Evolutionary conservation across 2,888 invertebrate genomes (phyloP).

Genomic region (Limnephilus auricula): DNA sequence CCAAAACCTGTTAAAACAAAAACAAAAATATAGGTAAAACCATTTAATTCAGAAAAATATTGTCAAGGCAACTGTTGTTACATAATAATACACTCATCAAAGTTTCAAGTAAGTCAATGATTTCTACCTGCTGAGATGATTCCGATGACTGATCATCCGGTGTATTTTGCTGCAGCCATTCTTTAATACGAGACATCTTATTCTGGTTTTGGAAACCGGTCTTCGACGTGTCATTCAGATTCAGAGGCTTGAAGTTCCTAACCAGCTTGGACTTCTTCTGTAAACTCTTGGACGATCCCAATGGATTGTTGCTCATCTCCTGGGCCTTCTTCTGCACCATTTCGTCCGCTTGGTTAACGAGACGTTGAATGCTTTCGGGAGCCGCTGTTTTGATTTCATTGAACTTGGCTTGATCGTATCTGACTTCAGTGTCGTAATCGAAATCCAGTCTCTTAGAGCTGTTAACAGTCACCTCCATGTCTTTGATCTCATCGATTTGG

Average conservation of each 20-base stretch:
- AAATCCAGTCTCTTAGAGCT: slow-evolving; percentile 57
- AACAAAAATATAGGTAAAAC: neutral
- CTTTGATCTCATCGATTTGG: slow-evolving; percentile 54
- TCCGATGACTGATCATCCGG: slow-evolving; percentile 70
- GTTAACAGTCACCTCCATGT: slow-evolving; percentile 57
- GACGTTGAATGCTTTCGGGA: slow-evolving; percentile 82
- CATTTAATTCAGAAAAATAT: neutral
- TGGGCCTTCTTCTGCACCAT: slow-evolving; percentile 81
- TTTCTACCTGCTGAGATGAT: slow-evolving; percentile 66
- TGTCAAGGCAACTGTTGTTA: neutral
- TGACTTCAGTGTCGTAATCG: slow-evolving; percentile 57
- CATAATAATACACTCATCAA: neutral
- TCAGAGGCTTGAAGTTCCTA: slow-evolving; percentile 76
- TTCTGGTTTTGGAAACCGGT: slow-evolving; percentile 74
- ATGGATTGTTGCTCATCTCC: slow-evolving; percentile 68
- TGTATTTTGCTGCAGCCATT: slow-evolving; percentile 81
- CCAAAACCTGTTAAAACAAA: slow-evolving; percentile 76
- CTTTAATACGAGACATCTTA: slow-evolving; percentile 83
- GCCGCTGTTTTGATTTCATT: slow-evolving; percentile 66
- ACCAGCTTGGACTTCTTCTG: slow-evolving; percentile 72
- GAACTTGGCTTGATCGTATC: slow-evolving; percentile 66
- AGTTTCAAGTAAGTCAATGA: neutral
- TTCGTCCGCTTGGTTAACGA: slow-evolving; percentile 89
- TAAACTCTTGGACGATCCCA: slow-evolving; percentile 71
- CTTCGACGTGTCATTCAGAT: slow-evolving; percentile 77